These are phyloP conservation scores for Pseudopipra pipra DNA, from an alignment of 2,113 vertebrate genomes.

Conservation along the genomic window DNA sequence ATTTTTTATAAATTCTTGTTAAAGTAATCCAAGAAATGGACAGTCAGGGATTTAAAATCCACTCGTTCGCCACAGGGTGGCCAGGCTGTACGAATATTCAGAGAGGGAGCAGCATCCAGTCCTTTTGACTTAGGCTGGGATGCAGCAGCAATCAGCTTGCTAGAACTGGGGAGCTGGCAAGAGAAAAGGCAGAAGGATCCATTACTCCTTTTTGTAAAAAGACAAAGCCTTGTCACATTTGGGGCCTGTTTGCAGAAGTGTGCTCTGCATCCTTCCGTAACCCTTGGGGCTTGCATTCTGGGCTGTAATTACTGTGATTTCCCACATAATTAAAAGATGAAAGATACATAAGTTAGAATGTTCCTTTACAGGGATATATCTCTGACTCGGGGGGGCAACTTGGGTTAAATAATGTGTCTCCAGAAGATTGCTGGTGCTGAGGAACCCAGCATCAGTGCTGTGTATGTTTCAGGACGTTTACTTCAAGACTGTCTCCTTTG, in stretches of 20 bases:
- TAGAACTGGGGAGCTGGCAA: background rate
- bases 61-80: background rate
- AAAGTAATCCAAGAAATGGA: background rate
- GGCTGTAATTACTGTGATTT: background rate
- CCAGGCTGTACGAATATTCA: background rate
- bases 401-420: background rate
- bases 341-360: background rate
- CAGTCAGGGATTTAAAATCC: background rate
- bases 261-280: background rate
- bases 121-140: background rate
- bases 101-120: background rate
- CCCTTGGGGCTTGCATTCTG: background rate
- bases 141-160: background rate
- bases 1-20: background rate
- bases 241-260: background rate
- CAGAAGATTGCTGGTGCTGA: background rate
- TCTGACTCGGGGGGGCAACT: background rate
- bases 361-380: background rate
- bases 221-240: background rate
- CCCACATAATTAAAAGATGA: background rate
- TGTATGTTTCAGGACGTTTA: background rate
- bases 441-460: background rate
- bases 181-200: background rate
- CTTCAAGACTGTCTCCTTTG: accelerated
- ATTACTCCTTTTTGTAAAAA: background rate